Evolutionary conservation across 2,797 vertebrate genomes (phyloP), one percentile per base, ranked within the genome.

Genomic region (Hephaestus fuliginosus): DNA sequence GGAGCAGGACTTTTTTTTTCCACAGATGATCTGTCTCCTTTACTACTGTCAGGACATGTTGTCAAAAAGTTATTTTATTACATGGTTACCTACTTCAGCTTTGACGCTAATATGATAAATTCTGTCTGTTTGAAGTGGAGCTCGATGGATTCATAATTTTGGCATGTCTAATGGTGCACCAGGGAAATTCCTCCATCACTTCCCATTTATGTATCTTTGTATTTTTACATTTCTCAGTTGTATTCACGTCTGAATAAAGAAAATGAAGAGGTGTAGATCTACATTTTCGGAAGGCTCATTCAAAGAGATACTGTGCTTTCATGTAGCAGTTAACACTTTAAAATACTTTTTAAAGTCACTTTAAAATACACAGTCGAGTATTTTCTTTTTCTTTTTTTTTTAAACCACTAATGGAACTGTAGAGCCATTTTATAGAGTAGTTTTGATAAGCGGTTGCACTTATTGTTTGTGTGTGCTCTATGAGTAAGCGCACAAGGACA

Each of bases 181-280:
- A 63, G 12, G 13, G 51, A 17, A 57, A 28, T 48, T 28, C 25
- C 15, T 43, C 11, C 12, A 63, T 70, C 52, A 69, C 65, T 33
- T 61, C 10, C 25, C 20, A 52, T 61, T 68, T 13, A 17, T 76
- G 56, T 44, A 20, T 36, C 39, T 66, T 49, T 11, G 18, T 20
- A 57, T 57, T 25, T 69, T 55, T 25, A 22, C 25, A 62, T 62
- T 10, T 46, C 22, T 30, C 25, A 48, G 39, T 70, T 46, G 39
- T 48, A 48, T 43, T 69, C 57, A 18, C 49, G 70, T 55, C 39
- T 15, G 15, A 41, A 20, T 14, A 3, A 5, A 20, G 20, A 28
- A 41, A 62, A 62, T 52, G 18, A 70, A 63, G 58, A 70, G 43
- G 30, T 44, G 33, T 33, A 66, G 53, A 44, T 14, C 49, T 25